Base-by-base conservation (phyloP, 2,113 vertebrate species). In the Neogale vison region DNA sequence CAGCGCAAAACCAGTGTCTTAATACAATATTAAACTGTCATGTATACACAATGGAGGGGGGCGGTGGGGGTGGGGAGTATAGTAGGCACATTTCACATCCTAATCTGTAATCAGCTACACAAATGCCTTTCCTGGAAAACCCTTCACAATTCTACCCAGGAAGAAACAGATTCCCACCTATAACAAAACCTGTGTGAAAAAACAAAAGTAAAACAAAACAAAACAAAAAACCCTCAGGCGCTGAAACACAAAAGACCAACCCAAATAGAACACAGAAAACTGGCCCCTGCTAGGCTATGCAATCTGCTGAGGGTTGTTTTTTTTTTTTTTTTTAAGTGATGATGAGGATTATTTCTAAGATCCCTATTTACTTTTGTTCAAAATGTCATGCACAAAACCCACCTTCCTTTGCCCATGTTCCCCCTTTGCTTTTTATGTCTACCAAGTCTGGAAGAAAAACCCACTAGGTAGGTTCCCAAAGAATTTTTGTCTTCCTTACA, bases 321-420 rank as follows among this genome's bases (percentile, higher is more conserved):
- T 17, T 95, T 15, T 52, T 52, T 15, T 15, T 52, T 52, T 57
- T 26, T 59, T 3, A 92, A 80, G 34, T 72, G 39, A 74, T 74
- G 69, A 67, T 50, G 76, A 71, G 34, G 14, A 81, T 88, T 45
- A 90, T 90, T 93, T 88, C 42, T 93, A 95, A 90, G 65, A 77
- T 88, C 34, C 29, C n/a, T 96, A 39, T 69, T 39, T 74, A 94
- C 52, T 93, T 95, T 90, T 98, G 39, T 24, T 93, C 82, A 93
- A 88, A 94, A 89, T 86, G 55, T 91, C 88, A 94, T 76, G 86
- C 90, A 96, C 61, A 96, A 95, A 96, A 98, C 96, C 93, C 97
- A 98, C 97, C 94, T 96, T 96, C 97, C 94, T 97, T 97, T 97
- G 57, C 96, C 97, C 97, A 98, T 96, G 76, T 94, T 92, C 57